Conservation (phyloP, 2,888 invertebrate species). For the Acleris sparsana region DNA sequence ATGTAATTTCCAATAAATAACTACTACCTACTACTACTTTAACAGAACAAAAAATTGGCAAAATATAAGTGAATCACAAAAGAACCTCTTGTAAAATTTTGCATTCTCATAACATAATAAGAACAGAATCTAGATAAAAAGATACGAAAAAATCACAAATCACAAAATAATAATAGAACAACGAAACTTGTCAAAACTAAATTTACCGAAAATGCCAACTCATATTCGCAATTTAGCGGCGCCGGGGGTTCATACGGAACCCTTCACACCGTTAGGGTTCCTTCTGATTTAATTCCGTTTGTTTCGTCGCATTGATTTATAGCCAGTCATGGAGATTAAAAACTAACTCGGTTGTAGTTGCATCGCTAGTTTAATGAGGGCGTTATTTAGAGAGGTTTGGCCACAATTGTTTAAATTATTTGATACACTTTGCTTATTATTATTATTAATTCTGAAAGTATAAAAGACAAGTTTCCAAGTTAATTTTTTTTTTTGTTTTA, state of each 20-base stretch:
- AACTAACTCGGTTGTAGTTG: conserved; percentile 41
- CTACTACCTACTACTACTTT: too few species aligned
- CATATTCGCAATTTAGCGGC: conserved; percentile 19
- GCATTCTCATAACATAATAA: too few species aligned
- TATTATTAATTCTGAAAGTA: neutral
- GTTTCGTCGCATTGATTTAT: conserved; percentile 41
- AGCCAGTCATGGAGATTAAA: conserved; percentile 48
- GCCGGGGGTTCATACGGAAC: conserved; percentile 17
- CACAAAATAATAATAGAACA: neutral
- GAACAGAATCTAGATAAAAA: too few species aligned
- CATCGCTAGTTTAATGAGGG: conserved; percentile 38
- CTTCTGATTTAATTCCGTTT: conserved; percentile 26
- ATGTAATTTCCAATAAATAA: too few species aligned
- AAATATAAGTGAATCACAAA: too few species aligned
- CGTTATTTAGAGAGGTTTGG: conserved; percentile 27
- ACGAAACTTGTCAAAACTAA: neutral
- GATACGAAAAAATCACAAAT: too few species aligned
- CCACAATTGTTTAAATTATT: conserved; percentile 20
- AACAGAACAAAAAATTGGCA: too few species aligned
- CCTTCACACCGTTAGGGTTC: conserved; percentile 16
- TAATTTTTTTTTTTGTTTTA: neutral
- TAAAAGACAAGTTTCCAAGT: neutral
- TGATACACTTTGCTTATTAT: neutral
- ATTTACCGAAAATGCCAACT: conserved; percentile 20
- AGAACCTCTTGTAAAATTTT: too few species aligned